Evolutionary conservation across 2,888 invertebrate species (phyloP).

Genomic region (Agrochola circellaris): DNA sequence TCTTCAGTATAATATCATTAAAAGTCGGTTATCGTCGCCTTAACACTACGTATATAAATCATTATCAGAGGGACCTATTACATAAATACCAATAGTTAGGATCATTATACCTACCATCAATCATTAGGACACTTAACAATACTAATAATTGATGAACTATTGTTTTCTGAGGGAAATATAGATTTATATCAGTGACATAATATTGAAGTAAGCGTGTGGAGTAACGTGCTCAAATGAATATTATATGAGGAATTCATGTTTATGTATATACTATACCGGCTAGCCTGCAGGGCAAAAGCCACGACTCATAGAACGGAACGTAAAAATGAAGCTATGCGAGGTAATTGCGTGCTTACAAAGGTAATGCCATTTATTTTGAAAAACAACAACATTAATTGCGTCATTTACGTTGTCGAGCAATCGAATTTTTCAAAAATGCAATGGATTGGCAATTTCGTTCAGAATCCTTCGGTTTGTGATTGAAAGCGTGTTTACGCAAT

Average conservation of each 20-base stretch:
- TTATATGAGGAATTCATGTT: constrained; percentile 19
- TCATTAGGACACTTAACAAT: constrained; percentile 28
- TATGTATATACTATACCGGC: neutral
- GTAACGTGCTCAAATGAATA: constrained; percentile 32
- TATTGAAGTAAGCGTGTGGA: neutral
- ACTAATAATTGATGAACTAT: constrained; percentile 49
- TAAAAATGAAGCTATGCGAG: no score
- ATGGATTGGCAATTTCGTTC: neutral
- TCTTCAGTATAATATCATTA: no score
- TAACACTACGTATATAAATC: neutral
- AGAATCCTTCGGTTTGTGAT: neutral
- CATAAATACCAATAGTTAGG: constrained; percentile 14
- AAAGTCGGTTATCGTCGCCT: no score
- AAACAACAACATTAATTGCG: no score
- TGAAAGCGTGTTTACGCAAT: neutral
- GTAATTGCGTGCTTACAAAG: no score
- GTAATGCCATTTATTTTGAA: no score
- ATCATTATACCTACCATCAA: constrained; percentile 36
- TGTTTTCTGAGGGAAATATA: constrained; percentile 40
- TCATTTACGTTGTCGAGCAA: neutral
- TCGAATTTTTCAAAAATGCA: neutral
- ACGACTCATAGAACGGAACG: no score
- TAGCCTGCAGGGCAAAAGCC: no score
- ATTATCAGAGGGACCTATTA: constrained; percentile 3
- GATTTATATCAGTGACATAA: constrained; percentile 36